Conservation (phyloP, 2,888 invertebrate species). For the Heliconius erato region DNA sequence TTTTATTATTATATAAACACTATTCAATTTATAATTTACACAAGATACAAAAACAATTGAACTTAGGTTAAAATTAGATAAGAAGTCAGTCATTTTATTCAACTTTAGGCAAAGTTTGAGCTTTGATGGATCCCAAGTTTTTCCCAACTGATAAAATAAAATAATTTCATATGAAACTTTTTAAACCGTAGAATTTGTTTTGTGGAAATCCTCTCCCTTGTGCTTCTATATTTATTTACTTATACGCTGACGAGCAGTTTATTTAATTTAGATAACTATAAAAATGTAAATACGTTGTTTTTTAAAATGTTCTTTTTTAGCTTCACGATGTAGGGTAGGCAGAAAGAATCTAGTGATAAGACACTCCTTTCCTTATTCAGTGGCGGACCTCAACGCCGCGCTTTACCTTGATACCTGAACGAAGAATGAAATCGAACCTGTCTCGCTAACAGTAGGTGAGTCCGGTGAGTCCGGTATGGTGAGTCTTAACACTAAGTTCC, state of each 20-base stretch:
- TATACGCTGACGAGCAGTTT: not conserved
- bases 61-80: not conserved
- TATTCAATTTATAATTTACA: too few relatives aligned
- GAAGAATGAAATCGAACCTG: too few relatives aligned
- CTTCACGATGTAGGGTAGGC: not conserved
- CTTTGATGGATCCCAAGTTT: not conserved
- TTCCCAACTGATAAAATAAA: constrained; percentile 21
- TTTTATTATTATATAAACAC: too few relatives aligned
- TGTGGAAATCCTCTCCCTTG: constrained; percentile 9
- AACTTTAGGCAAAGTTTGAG: not conserved
- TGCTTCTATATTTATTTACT: constrained; percentile 6
- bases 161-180: constrained; percentile 29
- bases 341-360: not conserved
- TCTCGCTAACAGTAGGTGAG: too few relatives aligned
- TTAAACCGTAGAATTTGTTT: constrained; percentile 29
- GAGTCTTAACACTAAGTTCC: too few relatives aligned
- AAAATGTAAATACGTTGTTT: not conserved
- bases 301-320: not conserved
- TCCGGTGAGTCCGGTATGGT: too few relatives aligned
- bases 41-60: too few relatives aligned
- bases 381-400: not conserved
- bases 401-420: too few relatives aligned
- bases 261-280: not conserved
- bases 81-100: not conserved
- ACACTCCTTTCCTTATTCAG: not conserved